Conservation (phyloP, 1,140 invertebrate species). For the Drosophila neocordata region DNA sequence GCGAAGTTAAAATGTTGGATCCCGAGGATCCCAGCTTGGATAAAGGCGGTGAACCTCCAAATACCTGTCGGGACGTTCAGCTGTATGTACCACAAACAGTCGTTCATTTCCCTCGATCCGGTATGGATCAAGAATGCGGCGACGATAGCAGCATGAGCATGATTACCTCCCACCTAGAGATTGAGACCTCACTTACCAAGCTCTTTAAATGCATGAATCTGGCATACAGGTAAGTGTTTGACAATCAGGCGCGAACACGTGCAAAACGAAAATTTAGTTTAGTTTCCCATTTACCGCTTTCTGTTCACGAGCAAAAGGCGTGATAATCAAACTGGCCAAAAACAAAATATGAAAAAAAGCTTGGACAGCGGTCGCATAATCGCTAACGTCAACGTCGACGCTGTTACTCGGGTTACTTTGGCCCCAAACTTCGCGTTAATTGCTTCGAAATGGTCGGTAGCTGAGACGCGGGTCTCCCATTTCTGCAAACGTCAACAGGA, state of each 20-base stretch:
- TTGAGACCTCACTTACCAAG: slow-evolving; percentile 96
- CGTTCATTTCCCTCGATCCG: slow-evolving; percentile 42
- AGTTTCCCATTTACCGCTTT: slow-evolving; percentile 19
- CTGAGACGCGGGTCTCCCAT: slow-evolving; percentile 38
- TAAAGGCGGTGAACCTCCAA: slow-evolving; percentile 60
- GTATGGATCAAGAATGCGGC: slow-evolving; percentile 57
- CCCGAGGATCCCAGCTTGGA: slow-evolving; percentile 83
- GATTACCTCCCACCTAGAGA: slow-evolving; percentile 87
- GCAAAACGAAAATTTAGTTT: neutral
- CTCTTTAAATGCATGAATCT: slow-evolving; percentile 98
- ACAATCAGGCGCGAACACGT: neutral
- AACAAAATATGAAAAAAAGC: slow-evolving; percentile 43
- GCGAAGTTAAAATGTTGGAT: slow-evolving; percentile 86
- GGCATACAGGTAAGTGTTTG: slow-evolving; percentile 92
- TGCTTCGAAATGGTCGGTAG: slow-evolving; percentile 27
- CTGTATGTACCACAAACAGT: slow-evolving; percentile 69
- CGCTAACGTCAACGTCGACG: slow-evolving; percentile 45
- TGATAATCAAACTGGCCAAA: slow-evolving; percentile 58
- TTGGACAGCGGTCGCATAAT: slow-evolving; percentile 59
- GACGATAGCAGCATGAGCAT: slow-evolving; percentile 71
- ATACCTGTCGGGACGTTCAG: slow-evolving; percentile 76
- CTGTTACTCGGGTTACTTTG: slow-evolving; percentile 63
- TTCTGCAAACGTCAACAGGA: slow-evolving; percentile 59
- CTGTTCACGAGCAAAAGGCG: slow-evolving; percentile 37
- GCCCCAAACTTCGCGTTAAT: slow-evolving; percentile 56